Evolutionary conservation across 2,888 invertebrate genomes (phyloP), one percentile per base, ranked within the genome.

Genomic region (Coremacera marginata): DNA sequence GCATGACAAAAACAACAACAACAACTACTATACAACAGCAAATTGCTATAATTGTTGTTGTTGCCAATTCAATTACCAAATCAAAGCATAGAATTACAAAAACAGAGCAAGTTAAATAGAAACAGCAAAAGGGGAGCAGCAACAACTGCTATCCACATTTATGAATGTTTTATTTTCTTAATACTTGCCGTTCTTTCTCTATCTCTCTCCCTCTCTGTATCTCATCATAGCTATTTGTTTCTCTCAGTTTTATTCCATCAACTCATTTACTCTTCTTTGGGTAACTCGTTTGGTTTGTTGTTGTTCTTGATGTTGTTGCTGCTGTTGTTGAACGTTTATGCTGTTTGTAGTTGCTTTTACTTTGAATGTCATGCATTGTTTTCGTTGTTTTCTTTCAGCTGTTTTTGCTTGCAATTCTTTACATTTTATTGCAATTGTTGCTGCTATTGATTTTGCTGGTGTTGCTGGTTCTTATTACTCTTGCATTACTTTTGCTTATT

Each of bases 401-500:
- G 14, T 25, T 73, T 31, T 16, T 44, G 25, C 11, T 25, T 19
- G n/a, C 8, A 19, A 16, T 60, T 57, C 27, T 44, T 22, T 51
- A 1, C 37, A 44, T 25, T 72, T 19, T 2, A 31, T 63, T 63
- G 63, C 25, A 63, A 63, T 31, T 63, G 63, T 34, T 63, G 63
- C 27, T 70, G 55, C 16, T 52, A 19, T 9, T 67, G 34, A 31
- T 14, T 3, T 49, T 68, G 68, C 5, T 16, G 31, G 1, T 19
- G 68, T 44, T 16, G n/a, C 1, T 44, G 44, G 11, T 14, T 44
- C 44, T 16, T 63, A 5, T 11, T n/a, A 5, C 34, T 63, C 7
- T 16, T 67, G 27, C 67, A 67, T 67, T 67, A 67, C 67, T 37
- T 44, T 67, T 67, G 67, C 37, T 67, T 67, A 67, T 44, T 44